phyloP scores from a whole-genome alignment of 2,888 invertebrate species.

The Parasteatoda lunata region DNA sequence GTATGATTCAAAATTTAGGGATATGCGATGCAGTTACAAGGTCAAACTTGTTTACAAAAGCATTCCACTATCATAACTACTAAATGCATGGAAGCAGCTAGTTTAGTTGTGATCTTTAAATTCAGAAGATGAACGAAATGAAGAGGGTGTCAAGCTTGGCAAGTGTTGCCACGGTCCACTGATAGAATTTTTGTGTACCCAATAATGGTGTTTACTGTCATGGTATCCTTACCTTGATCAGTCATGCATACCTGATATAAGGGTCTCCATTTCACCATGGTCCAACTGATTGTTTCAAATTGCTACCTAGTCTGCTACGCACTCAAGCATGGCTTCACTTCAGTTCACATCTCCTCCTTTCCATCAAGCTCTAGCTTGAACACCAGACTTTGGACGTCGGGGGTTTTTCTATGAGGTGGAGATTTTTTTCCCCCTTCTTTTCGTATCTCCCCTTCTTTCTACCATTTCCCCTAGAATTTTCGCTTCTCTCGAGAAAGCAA shows the following conservation, averaged over 20 bases:
- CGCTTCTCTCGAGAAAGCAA: background rate
- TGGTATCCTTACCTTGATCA: constrained; percentile 58
- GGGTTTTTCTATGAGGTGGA: constrained; percentile 5
- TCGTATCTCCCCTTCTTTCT: constrained; percentile 24
- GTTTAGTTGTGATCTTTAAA: background rate
- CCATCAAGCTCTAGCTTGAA: constrained; percentile 17
- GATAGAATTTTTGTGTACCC: constrained; percentile 37
- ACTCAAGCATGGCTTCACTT: constrained; percentile 47
- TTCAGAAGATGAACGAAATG: too few species aligned
- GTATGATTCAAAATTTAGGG: too few species aligned
- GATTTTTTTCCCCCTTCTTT: constrained; percentile 12
- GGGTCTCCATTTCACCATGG: constrained; percentile 65
- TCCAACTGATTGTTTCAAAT: constrained; percentile 67
- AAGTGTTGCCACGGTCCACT: constrained; percentile 63
- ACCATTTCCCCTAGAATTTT: constrained; percentile 22
- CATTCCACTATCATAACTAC: background rate
- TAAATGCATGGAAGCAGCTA: constrained; percentile 4
- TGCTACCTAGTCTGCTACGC: constrained; percentile 63
- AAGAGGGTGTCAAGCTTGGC: constrained; percentile 52
- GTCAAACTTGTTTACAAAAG: too few species aligned
- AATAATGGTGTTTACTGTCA: constrained; percentile 64
- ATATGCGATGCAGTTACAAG: too few species aligned
- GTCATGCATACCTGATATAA: constrained; percentile 67
- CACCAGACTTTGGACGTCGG: background rate
- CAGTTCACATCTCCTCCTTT: constrained; percentile 10